Conservation (phyloP, 2,888 invertebrate species). For the Steinernema hermaphroditum region DNA sequence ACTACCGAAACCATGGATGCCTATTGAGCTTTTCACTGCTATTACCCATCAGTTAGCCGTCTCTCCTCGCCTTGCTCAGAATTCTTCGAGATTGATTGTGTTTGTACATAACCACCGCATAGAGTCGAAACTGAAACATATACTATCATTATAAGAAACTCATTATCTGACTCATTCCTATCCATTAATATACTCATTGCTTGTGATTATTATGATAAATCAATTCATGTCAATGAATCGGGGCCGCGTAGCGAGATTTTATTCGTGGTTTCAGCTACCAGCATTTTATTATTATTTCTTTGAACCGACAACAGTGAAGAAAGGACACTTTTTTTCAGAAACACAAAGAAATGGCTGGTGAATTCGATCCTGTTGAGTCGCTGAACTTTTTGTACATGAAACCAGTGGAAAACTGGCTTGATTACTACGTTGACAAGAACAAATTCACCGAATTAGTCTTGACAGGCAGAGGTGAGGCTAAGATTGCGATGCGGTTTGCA, state of each 20-base stretch:
- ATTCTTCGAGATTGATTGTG: constrained; percentile 18
- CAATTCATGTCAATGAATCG: not conserved
- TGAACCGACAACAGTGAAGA: too few species aligned
- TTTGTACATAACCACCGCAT: constrained; percentile 17
- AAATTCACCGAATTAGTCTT: not conserved
- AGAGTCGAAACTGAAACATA: not conserved
- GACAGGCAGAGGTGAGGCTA: not conserved
- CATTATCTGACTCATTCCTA: not conserved
- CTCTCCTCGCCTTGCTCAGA: constrained; percentile 21
- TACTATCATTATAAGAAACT: not conserved
- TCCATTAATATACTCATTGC: not conserved
- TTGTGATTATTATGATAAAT: not conserved
- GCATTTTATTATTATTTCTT: not conserved
- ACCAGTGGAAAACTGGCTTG: constrained; percentile 43
- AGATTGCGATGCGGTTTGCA: too few species aligned
- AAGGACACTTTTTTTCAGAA: too few species aligned
- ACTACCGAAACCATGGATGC: constrained; percentile 6
- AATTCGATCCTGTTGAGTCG: constrained; percentile 19
- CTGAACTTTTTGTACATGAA: constrained; percentile 40
- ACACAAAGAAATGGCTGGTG: constrained; percentile 14
- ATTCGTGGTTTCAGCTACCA: constrained; percentile 4
- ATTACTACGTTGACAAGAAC: constrained; percentile 37
- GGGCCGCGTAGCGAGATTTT: not conserved
- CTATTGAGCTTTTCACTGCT: constrained; percentile 11
- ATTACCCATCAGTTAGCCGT: not conserved